Evolutionary conservation across 2,888 invertebrate species (phyloP), one percentile per base, ranked within the genome.

Genomic region (Rhingia rostrata): DNA sequence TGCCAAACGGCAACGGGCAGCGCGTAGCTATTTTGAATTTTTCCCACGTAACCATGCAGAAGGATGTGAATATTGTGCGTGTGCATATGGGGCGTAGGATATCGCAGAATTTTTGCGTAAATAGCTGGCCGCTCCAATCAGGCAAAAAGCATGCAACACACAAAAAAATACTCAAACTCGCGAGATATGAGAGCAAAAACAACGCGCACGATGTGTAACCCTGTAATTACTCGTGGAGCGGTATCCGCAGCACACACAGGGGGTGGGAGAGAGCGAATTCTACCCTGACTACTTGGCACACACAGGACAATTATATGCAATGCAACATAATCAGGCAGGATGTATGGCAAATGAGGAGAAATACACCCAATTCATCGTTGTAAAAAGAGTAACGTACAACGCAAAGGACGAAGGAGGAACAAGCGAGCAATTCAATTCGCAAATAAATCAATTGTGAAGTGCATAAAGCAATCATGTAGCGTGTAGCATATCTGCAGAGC

Each of bases 361-460:
- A 69, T 45, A 61, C 41, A 78, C 54, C 58, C 69, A 64, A 67
- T 64, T 63, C 79, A 7, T 49, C 64, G 69, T 74, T 41, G 49
- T 61, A 77, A 64, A 47, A 60, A 83, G 47, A 49, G 37, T 39
- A 10, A 49, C 30, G 53, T 41, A 63, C n/a, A 39, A 12, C 73
- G 22, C 22, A 14, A 72, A 78, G 67, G 61, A 60, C 69, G 80
- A 74, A 70, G 64, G 22, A 22, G 22, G 64, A 74, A 54, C 70
- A 66, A 47, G 56, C 70, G 69, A 64, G 74, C 84, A 84, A 80
- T 84, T 84, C 84, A 84, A 84, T 84, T 84, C 74, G 84, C 80
- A 80, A 84, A 80, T 80, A 84, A 80, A 84, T 84, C 84, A 84
- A 80, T 80, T 74, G 80, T 84, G 73, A 83, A 83, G 83, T 83